phyloP scores from a whole-genome alignment of 2,797 vertebrate genomes.

The Sebastes nivosus region DNA sequence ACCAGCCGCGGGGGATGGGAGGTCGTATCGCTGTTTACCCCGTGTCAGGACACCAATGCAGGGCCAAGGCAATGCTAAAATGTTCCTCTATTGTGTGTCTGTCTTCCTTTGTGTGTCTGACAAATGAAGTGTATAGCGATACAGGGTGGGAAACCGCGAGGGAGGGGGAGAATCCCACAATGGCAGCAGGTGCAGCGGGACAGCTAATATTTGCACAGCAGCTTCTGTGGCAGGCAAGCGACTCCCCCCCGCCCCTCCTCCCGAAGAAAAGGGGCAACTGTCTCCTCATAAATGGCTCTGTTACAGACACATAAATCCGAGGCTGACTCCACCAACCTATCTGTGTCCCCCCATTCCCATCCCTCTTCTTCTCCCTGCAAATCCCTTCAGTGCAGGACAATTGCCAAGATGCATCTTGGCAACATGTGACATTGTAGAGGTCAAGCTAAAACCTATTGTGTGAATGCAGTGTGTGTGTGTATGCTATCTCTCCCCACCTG shows the following conservation, averaged over 20 bases:
- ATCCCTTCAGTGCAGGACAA: slow-evolving; percentile 79
- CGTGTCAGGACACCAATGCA: slow-evolving; percentile 51
- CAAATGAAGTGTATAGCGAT: slow-evolving; percentile 81
- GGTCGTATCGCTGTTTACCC: slow-evolving; percentile 56
- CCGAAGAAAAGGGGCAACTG: slow-evolving; percentile 69
- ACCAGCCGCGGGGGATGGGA: slow-evolving; percentile 35
- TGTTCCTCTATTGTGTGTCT: slow-evolving; percentile 71
- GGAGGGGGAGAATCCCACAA: slow-evolving; percentile 63
- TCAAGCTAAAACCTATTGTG: slow-evolving; percentile 70
- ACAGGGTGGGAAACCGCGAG: slow-evolving; percentile 56
- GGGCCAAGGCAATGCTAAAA: slow-evolving; percentile 66
- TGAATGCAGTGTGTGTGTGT: slow-evolving; percentile 25
- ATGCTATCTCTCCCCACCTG: slow-evolving; percentile 21
- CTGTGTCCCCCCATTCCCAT: slow-evolving; percentile 36
- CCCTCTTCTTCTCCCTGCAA: slow-evolving; percentile 58
- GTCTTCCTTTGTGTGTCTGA: slow-evolving; percentile 77
- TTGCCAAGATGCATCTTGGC: slow-evolving; percentile 79
- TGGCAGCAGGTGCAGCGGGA: slow-evolving; percentile 85
- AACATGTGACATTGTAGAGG: slow-evolving; percentile 79
- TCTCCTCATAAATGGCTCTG: slow-evolving; percentile 74
- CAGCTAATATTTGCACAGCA: slow-evolving; percentile 82
- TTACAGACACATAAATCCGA: slow-evolving; percentile 82
- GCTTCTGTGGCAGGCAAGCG: slow-evolving; percentile 76
- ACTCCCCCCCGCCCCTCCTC: slow-evolving; percentile 43
- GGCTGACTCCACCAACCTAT: slow-evolving; percentile 65